These are phyloP conservation scores for Limosa lapponica DNA, from an alignment of 2,797 vertebrate genomes.

Conservation along the genomic window DNA sequence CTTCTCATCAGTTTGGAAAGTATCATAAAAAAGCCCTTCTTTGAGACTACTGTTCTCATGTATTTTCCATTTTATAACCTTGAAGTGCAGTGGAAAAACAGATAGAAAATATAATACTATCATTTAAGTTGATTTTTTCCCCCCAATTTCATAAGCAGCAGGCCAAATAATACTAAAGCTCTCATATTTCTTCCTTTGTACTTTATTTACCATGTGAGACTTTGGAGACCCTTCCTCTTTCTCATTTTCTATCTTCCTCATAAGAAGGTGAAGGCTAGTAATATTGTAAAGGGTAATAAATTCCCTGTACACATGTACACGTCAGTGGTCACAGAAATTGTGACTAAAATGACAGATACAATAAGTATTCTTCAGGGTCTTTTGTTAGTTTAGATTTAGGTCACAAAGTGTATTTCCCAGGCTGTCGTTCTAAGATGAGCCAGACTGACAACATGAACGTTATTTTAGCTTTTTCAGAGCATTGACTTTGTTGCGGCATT, in stretches of 20 bases:
- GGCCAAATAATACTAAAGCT: neutral
- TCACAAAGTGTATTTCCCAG: conserved; percentile 6
- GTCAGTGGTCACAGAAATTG: conserved; percentile 16
- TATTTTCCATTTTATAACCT: conserved; percentile 31
- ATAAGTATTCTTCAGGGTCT: neutral
- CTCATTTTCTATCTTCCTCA: neutral
- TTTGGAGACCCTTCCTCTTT: neutral
- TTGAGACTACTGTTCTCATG: conserved; percentile 14
- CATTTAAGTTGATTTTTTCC: neutral
- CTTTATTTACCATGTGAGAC: neutral
- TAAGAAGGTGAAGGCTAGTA: neutral
- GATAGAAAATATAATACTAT: conserved; percentile 14
- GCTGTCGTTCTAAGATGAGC: neutral
- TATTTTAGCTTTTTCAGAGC: conserved; percentile 7
- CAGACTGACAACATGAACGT: neutral
- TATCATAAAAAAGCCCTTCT: neutral
- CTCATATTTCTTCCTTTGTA: neutral
- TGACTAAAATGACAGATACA: neutral
- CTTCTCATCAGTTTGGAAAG: conserved; percentile 48
- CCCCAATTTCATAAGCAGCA: neutral
- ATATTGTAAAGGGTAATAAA: neutral
- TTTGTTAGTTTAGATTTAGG: conserved; percentile 46
- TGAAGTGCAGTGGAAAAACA: conserved; percentile 20
- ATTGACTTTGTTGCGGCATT: neutral
- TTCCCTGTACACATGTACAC: neutral